Evolutionary conservation across 2,113 vertebrate species (phyloP).

Genomic region (Rhinichthys klamathensis): DNA sequence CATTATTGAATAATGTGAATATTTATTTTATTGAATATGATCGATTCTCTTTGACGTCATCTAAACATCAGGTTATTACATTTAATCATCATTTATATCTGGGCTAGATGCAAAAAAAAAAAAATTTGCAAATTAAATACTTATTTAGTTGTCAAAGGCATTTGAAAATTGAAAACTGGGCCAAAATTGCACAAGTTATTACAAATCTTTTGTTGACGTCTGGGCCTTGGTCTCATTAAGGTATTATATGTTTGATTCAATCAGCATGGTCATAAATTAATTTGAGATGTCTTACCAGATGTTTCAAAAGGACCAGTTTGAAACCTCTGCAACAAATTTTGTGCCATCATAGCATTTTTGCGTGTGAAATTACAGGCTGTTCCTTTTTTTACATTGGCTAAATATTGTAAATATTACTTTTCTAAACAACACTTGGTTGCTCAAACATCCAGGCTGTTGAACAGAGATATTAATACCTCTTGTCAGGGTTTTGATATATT

Average conservation of each 20-base stretch:
- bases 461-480: constrained; percentile 14
- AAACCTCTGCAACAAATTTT: not conserved
- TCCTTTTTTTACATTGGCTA: not conserved
- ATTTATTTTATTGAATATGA: not conserved
- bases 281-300: not conserved
- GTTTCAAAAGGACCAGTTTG: not conserved
- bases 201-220: not conserved
- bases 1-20: not conserved
- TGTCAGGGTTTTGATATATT: constrained; percentile 22
- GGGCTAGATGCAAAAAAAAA: not conserved
- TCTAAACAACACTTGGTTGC: not conserved
- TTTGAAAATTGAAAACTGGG: too few relatives aligned
- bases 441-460: constrained; percentile 14
- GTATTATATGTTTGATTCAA: not conserved
- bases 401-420: constrained; percentile 14
- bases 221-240: not conserved
- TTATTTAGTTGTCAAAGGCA: not conserved
- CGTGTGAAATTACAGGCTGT: not conserved
- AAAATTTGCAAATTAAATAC: not conserved
- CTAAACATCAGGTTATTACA: too few relatives aligned
- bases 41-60: not conserved
- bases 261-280: not conserved
- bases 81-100: not conserved
- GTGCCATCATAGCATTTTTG: not conserved
- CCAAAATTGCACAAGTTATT: not conserved